These are phyloP conservation scores for Drosophila tristis DNA, from an alignment of 1,140 invertebrate genomes.

Conservation along the genomic window DNA sequence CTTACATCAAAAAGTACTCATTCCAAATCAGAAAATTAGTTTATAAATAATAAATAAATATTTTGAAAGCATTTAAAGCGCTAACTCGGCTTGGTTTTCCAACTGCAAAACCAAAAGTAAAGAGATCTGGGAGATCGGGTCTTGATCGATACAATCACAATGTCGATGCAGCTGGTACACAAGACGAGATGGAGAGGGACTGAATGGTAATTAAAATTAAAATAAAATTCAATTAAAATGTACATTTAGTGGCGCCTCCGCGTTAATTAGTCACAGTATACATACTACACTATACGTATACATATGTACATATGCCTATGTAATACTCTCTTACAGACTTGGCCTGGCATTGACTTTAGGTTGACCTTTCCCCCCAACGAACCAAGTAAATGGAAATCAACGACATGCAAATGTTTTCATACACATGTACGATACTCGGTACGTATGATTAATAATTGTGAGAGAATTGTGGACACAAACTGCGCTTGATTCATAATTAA, in stretches of 20 bases:
- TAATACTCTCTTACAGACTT: conserved; percentile 18
- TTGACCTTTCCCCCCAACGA: conserved; percentile 39
- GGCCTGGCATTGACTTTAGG: conserved; percentile 49
- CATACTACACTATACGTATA: background rate
- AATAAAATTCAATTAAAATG: conserved; percentile 49
- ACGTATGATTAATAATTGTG: conserved; percentile 31
- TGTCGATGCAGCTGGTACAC: conserved; percentile 5
- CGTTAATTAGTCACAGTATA: conserved; percentile 27
- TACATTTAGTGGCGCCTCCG: conserved; percentile 36
- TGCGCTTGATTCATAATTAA: conserved; percentile 55
- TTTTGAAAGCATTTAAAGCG: too few relatives aligned
- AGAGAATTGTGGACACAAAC: conserved; percentile 15
- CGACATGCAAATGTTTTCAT: conserved; percentile 47
- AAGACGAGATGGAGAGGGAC: background rate
- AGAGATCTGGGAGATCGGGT: too few relatives aligned
- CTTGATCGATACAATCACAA: background rate
- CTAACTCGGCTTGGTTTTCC: too few relatives aligned
- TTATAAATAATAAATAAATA: too few relatives aligned
- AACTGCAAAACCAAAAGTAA: too few relatives aligned
- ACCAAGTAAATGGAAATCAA: conserved; percentile 20
- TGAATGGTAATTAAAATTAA: conserved; percentile 30
- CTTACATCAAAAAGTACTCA: too few relatives aligned
- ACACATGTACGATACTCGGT: background rate
- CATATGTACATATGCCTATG: background rate
- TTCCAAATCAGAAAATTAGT: too few relatives aligned